Evolutionary conservation across 2,797 vertebrate genomes (phyloP).

Genomic region (Sebastes dallii): DNA sequence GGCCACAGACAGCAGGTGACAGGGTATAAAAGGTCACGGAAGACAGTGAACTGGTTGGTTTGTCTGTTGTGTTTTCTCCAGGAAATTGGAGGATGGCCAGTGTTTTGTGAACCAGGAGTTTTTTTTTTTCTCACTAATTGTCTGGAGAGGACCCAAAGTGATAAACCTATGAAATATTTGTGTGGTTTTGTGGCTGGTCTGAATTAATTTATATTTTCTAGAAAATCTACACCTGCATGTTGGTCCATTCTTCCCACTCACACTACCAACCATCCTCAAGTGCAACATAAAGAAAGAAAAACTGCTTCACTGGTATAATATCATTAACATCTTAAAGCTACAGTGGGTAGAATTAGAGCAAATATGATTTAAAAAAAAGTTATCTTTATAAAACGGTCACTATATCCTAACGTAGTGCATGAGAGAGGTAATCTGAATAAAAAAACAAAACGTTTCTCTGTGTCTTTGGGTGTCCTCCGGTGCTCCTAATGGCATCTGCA

Average conservation of each 20-base stretch:
- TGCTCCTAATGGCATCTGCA: no score
- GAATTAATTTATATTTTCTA: not conserved
- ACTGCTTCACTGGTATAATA: not conserved
- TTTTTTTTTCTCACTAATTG: not conserved
- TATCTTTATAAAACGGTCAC: no score
- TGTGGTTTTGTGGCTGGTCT: not conserved
- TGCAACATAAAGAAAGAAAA: not conserved
- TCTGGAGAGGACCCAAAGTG: no score
- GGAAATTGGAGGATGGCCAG: not conserved
- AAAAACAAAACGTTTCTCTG: no score
- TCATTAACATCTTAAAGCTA: not conserved
- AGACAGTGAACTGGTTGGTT: not conserved
- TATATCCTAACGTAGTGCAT: no score
- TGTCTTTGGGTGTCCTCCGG: no score
- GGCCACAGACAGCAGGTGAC: not conserved
- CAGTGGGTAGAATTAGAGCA: no score
- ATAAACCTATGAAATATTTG: not conserved
- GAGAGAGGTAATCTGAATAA: no score
- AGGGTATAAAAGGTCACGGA: not conserved
- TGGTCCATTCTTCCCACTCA: not conserved
- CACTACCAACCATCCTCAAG: not conserved
- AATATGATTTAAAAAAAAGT: no score
- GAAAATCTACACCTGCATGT: not conserved
- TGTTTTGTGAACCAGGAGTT: not conserved
- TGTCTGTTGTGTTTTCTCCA: not conserved